Evolutionary conservation across 2,797 vertebrate species (phyloP), one percentile per base, ranked within the genome.

Genomic region (Tenualosa ilisha): DNA sequence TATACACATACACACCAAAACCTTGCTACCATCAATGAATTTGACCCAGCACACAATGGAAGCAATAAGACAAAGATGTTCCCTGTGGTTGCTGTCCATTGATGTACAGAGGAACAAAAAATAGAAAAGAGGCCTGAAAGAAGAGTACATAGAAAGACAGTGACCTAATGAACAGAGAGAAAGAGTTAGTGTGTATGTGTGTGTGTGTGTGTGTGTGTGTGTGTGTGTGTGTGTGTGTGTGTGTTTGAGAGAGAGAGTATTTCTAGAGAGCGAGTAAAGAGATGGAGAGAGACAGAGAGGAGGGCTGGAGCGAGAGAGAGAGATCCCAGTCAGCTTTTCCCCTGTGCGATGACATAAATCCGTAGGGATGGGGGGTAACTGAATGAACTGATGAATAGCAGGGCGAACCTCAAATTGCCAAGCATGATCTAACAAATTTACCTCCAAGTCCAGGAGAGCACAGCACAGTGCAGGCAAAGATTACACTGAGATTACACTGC

Each of bases 51-150:
- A 79, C 17, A 79, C 72, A 79, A 46, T 79, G 40, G 37, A 79
- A 79, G 72, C 72, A 79, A 46, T 79, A 79, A 85, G 82, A 4
- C n/a, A 46, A 86, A 84, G 79, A 88, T 46, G 81, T 81, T 85
- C 86, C 84, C 86, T 65, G 84, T 53, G 83, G 87, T 17, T 50
- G 2, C 7, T 11, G 59, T 2, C 59, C 22, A 46, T 22, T 79
- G 72, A 79, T 46, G 72, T n/a, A 63, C n/a, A 63, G 26, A 68
- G 31, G 17, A 17, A 68, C 51, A 20, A 65, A 81, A 26, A 0
- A 20, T 79, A 56, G 40, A 84, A 49, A 59, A 40, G 22, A 50
- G 81, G 24, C 81, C 2, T 11, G 8, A 13, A 65, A 31, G 20
- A 22, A 65, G 1, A 65, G 24, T 26, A 5, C 7, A n/a, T 6